Conservation (phyloP, 2,888 invertebrate species). For the Andrena marginata region DNA sequence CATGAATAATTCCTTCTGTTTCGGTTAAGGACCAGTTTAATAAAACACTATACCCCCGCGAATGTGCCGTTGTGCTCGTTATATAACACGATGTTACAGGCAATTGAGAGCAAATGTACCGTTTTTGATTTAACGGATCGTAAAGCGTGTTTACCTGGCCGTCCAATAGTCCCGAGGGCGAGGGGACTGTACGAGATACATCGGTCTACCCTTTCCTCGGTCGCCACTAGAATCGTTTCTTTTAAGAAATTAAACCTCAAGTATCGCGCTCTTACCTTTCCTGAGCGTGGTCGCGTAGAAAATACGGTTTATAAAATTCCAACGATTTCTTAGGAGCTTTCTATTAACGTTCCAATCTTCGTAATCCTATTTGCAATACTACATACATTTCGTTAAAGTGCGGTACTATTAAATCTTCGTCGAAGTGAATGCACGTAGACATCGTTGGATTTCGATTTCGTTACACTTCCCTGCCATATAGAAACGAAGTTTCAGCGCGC, state of each 20-base stretch:
- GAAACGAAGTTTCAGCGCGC: neutral
- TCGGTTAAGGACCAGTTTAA: slow-evolving; percentile 18
- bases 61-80: slow-evolving; percentile 4
- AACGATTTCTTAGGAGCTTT: neutral
- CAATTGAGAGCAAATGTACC: slow-evolving; percentile 55
- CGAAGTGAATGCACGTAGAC: neutral
- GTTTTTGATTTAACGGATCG: slow-evolving; percentile 53
- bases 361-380: neutral
- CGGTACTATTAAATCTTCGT: neutral
- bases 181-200: slow-evolving; percentile 4
- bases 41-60: slow-evolving; percentile 22
- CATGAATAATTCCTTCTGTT: slow-evolving; percentile 41
- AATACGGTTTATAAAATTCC: neutral
- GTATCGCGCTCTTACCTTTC: neutral
- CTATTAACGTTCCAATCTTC: neutral
- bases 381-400: neutral
- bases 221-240: slow-evolving; percentile 5
- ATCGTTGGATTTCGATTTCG: neutral
- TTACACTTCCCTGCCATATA: neutral
- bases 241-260: slow-evolving; percentile 29
- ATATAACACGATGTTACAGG: slow-evolving; percentile 43
- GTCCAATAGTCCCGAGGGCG: slow-evolving; percentile 20
- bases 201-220: slow-evolving; percentile 10
- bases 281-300: neutral
- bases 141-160: slow-evolving; percentile 47